Evolutionary conservation across 2,113 vertebrate species (phyloP), one percentile per base, ranked within the genome.

Genomic region (Raja brachyura): DNA sequence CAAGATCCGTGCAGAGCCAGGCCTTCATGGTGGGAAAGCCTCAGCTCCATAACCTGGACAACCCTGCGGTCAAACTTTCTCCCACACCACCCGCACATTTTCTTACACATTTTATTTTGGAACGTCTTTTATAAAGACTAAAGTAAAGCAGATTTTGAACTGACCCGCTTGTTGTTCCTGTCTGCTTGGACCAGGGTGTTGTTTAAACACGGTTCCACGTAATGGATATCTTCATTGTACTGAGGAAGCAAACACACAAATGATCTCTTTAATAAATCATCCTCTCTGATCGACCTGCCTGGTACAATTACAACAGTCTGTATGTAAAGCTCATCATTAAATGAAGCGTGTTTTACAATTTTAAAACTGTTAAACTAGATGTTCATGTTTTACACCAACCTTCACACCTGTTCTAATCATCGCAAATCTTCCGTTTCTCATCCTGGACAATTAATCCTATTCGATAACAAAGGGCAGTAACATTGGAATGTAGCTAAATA

Each of bases 161-260:
- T 97, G 96, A 99, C 99, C 96, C 99, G 98, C 97, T 99, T 99
- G 96, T 99, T 99, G 94, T 98, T 97, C 95, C 98, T 96, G 93
- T 99, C 98, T 3, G 99, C 99, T 96, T 99, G 99, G 93, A 99
- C 98, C 96, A 99, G 95, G 0, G 98, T 99, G 94, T 98, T 98
- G 93, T 99, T 99, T 94, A 99, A 95, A 93, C 99, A 99, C 0
- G 98, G 97, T 93, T 99, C 99, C 93, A 99, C 99, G 0, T 99
- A 99, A 94, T 98, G 98, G 79, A 99, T 94, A 77, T 98, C 97
- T 95, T 99, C 98, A 48, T 99, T 99, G 95, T 99, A 99, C 99
- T 99, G 94, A 95, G 68, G 93, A 95, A 93, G 95, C 94, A 94
- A 94, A 68, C 94, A 94, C 4, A 93, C 25, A 94, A 25, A 4